Conservation (phyloP, 2,113 vertebrate species). For the Cyphomyrus discorhynchus region DNA sequence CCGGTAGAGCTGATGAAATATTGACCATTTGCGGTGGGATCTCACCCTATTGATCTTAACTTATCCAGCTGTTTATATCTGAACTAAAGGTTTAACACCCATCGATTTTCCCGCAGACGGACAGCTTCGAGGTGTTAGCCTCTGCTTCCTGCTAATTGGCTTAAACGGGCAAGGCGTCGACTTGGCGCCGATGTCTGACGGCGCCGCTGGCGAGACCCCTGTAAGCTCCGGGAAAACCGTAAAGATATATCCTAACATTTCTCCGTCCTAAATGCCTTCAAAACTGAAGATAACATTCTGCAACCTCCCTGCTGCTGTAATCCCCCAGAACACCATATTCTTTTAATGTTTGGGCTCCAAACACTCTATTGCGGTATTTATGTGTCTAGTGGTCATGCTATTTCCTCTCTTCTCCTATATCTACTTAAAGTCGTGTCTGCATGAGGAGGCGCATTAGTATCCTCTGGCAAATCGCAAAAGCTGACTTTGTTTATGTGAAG, state of each 20-base stretch:
- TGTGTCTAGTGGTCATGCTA: neutral
- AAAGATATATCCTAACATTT: neutral
- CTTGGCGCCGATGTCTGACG: neutral
- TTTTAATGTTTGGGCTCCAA: neutral
- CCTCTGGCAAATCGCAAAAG: neutral
- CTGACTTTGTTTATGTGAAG: neutral
- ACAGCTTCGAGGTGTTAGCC: constrained; percentile 56
- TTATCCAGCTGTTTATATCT: constrained; percentile 73
- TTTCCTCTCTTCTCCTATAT: neutral
- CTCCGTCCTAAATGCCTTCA: neutral
- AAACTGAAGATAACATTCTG: neutral
- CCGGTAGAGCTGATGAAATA: constrained; percentile 53
- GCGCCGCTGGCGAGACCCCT: neutral
- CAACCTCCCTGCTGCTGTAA: neutral
- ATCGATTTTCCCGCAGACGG: constrained; percentile 60
- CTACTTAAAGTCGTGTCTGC: neutral
- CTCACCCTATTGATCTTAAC: constrained; percentile 65
- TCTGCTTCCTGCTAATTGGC: constrained; percentile 58
- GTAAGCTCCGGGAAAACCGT: neutral
- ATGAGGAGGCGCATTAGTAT: neutral
- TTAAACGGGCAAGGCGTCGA: constrained; percentile 36
- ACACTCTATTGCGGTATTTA: neutral
- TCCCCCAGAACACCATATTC: neutral
- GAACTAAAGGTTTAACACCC: constrained; percentile 67
- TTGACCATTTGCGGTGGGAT: constrained; percentile 65